phyloP scores from a whole-genome alignment of 2,797 vertebrate species.

The Ctenochaetus hawaiiensis region DNA sequence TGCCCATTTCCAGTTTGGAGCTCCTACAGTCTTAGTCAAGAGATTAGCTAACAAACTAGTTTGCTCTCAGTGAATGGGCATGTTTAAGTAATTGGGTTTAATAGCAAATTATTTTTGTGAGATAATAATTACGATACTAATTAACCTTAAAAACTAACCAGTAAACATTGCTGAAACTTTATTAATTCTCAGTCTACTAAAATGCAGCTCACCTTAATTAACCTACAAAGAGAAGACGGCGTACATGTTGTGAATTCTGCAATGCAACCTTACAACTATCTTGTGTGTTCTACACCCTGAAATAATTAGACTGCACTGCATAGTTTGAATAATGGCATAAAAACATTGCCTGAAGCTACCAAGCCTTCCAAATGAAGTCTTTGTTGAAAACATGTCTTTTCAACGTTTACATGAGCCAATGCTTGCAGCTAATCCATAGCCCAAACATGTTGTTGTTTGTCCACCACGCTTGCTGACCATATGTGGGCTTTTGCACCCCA shows the following conservation, averaged over 20 bases:
- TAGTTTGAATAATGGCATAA: constrained; percentile 53
- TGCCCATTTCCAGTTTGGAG: no score
- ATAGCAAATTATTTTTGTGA: constrained; percentile 39
- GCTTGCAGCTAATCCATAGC: constrained; percentile 38
- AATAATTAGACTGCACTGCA: constrained; percentile 51
- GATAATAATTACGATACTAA: constrained; percentile 47
- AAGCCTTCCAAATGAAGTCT: constrained; percentile 57
- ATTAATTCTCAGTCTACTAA: constrained; percentile 18
- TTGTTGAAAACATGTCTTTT: constrained; percentile 41
- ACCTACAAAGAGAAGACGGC: constrained; percentile 32
- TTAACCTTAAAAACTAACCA: constrained; percentile 35
- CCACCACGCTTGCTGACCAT: constrained; percentile 33
- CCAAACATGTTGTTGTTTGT: constrained; percentile 64
- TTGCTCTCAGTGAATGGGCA: constrained; percentile 25
- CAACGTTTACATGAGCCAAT: constrained; percentile 33
- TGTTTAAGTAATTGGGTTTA: constrained; percentile 57
- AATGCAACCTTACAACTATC: constrained; percentile 30
- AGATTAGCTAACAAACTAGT: no score
- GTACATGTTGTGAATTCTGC: constrained; percentile 22
- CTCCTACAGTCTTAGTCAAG: no score
- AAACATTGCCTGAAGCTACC: constrained; percentile 48
- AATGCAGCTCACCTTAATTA: constrained; percentile 54
- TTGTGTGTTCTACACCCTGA: constrained; percentile 47
- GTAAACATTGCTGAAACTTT: constrained; percentile 21
- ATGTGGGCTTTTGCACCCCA: constrained; percentile 35